phyloP scores from a whole-genome alignment of 1,140 invertebrate genomes.

The Cecropterus lyciades region DNA sequence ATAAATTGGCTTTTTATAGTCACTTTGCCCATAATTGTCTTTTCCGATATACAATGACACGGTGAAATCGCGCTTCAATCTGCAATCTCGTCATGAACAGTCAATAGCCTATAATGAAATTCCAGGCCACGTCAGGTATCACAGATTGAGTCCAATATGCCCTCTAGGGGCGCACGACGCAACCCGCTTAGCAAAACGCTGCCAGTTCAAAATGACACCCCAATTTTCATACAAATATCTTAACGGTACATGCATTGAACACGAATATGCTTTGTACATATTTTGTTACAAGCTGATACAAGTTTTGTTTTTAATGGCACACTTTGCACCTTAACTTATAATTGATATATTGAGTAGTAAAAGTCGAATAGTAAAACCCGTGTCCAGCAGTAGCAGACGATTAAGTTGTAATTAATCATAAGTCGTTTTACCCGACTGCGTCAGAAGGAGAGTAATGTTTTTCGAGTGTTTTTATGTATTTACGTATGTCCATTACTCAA shows the following conservation, averaged over 20 bases:
- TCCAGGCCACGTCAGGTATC: constrained; percentile 69
- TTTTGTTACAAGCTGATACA: no score
- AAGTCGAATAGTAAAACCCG: no score
- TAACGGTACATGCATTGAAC: neutral
- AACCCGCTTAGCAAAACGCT: constrained; percentile 45
- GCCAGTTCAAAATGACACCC: constrained; percentile 49
- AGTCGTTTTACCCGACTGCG: no score
- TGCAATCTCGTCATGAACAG: constrained; percentile 54
- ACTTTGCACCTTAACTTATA: no score
- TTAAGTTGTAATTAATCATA: no score
- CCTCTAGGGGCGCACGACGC: constrained; percentile 60
- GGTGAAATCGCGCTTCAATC: constrained; percentile 45
- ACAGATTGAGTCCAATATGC: constrained; percentile 76
- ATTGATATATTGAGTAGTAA: no score
- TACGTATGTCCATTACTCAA: no score
- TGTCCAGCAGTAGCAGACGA: no score
- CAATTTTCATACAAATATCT: constrained; percentile 30
- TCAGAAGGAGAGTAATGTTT: no score
- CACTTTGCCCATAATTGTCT: constrained; percentile 16
- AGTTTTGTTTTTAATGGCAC: no score
- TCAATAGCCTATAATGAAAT: constrained; percentile 75
- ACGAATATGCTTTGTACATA: no score
- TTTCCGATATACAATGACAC: constrained; percentile 43
- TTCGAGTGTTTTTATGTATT: no score
- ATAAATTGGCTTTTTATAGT: constrained; percentile 20